phyloP scores from a whole-genome alignment of 1,140 invertebrate genomes.

The Mamestra configurata region DNA sequence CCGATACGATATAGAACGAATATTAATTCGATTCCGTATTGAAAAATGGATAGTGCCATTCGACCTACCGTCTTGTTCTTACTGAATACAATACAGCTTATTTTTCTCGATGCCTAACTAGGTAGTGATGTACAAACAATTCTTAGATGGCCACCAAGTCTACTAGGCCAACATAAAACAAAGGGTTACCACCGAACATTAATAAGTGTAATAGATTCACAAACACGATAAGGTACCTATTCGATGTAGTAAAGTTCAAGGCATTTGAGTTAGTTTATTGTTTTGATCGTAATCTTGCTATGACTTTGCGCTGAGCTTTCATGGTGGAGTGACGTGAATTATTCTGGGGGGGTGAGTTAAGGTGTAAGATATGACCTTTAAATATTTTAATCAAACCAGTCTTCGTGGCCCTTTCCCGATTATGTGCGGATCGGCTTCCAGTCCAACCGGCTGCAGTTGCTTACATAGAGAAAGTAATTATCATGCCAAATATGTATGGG shows the following conservation, averaged over 20 bases:
- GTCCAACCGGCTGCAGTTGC: too few species aligned
- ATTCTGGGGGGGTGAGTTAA: not conserved
- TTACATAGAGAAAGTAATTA: too few species aligned
- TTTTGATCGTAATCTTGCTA: slow-evolving; percentile 21
- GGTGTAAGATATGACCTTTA: not conserved
- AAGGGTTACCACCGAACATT: not conserved
- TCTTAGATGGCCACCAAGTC: too few species aligned
- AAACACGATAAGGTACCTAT: slow-evolving; percentile 13
- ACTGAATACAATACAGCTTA: too few species aligned
- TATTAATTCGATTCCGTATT: too few species aligned
- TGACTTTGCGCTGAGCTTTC: slow-evolving; percentile 12
- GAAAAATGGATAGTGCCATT: too few species aligned
- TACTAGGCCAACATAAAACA: not conserved
- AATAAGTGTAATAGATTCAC: not conserved
- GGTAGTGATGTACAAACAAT: too few species aligned
- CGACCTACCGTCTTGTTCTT: too few species aligned
- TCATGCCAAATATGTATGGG: too few species aligned
- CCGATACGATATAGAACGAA: too few species aligned
- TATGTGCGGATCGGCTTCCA: too few species aligned
- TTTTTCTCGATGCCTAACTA: too few species aligned
- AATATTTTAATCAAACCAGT: not conserved
- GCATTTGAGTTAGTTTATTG: slow-evolving; percentile 12
- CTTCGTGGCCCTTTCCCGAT: not conserved
- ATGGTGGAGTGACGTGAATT: slow-evolving; percentile 6
- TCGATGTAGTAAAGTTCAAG: slow-evolving; percentile 27